phyloP scores from a whole-genome alignment of 2,888 invertebrate genomes.

The Eurois occulta region DNA sequence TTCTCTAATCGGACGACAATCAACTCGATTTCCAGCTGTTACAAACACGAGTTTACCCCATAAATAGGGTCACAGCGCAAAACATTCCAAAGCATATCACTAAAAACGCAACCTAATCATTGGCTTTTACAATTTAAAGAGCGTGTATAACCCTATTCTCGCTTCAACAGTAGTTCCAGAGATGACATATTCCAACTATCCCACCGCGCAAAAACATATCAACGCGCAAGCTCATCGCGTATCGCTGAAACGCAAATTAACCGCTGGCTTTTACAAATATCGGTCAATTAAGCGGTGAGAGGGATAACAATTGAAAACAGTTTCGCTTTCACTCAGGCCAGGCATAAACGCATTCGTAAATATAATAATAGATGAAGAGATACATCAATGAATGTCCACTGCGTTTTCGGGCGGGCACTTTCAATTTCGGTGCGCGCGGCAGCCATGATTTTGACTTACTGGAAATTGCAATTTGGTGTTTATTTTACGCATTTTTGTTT shows the following conservation, averaged over 20 bases:
- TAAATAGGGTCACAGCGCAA: not conserved
- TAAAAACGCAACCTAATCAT: not conserved
- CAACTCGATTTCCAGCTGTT: not conserved
- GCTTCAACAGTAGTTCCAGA: not conserved
- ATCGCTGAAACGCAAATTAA: conserved; percentile 74
- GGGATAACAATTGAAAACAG: conserved; percentile 88
- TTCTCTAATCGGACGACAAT: not conserved
- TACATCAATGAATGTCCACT: conserved; percentile 85
- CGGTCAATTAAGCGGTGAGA: conserved; percentile 87
- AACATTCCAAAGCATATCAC: not conserved
- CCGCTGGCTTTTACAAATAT: conserved; percentile 86
- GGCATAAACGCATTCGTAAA: conserved; percentile 84
- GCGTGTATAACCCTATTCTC: not conserved
- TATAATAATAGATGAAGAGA: conserved; percentile 88
- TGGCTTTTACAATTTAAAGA: not conserved
- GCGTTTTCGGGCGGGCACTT: conserved; percentile 84
- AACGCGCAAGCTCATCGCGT: conserved; percentile 47
- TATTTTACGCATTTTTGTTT: conserved; percentile 32
- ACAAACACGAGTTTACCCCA: not conserved
- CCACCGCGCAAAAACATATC: conserved; percentile 35
- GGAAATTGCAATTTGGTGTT: conserved; percentile 46
- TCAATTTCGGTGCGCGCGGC: conserved; percentile 80
- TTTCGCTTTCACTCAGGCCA: conserved; percentile 86
- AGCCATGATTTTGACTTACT: conserved; percentile 64
- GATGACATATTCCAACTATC: not conserved